Percentiles rank a stretch among this genome's conserved stretches.
These are phyloP conservation scores for Myotis pilosus DNA, from an alignment of 2,797 vertebrate genomes.

Conservation along the genomic window DNA sequence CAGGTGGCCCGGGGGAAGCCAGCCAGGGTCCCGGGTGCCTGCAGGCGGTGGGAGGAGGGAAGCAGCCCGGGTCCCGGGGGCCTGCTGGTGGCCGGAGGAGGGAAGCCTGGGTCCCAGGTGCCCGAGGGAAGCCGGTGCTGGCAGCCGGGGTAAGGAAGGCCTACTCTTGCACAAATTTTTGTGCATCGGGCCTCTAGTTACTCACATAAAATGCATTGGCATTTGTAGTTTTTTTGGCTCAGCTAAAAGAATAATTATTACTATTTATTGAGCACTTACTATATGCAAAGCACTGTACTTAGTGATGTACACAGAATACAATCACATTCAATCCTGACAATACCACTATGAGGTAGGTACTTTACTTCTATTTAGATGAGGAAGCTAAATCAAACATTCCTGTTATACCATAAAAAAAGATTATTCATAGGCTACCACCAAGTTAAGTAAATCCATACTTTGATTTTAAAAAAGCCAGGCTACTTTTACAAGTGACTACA, in stretches of 20 bases:
- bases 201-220: background rate
- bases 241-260: background rate
- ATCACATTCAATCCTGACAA: background rate
- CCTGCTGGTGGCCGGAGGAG: too few relatives aligned
- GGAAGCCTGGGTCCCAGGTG: too few relatives aligned
- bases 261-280: background rate
- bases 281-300: background rate
- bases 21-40: too few relatives aligned
- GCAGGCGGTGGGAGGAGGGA: too few relatives aligned
- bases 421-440: background rate
- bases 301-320: background rate
- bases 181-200: background rate
- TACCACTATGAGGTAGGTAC: background rate
- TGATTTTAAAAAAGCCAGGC: background rate
- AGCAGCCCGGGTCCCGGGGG: too few relatives aligned
- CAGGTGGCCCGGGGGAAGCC: too few relatives aligned
- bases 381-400: slow-evolving; percentile 2
- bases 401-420: background rate
- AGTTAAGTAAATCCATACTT: background rate
- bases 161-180: too few relatives aligned
- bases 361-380: background rate
- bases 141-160: too few relatives aligned
- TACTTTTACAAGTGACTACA: background rate
- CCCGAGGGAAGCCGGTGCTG: too few relatives aligned
- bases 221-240: background rate